Conservation (phyloP, 1,140 invertebrate genomes). For the Eubasilissa regina region DNA sequence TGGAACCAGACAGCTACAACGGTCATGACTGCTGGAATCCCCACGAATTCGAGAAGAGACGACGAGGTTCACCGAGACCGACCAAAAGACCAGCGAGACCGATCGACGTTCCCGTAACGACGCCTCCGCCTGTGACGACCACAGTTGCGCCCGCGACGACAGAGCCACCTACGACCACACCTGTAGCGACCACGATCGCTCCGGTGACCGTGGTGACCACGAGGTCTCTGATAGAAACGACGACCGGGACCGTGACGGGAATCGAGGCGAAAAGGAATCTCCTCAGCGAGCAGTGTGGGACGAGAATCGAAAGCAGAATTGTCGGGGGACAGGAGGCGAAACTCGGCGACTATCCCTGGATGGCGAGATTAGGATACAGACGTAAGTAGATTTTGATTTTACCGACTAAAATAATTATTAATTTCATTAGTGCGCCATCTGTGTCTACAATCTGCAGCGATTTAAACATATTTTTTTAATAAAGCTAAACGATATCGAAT, state of each 20-base stretch:
- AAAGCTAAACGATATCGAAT: no score
- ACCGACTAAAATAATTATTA: neutral
- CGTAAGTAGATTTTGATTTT: conserved; percentile 43
- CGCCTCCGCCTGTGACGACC: conserved; percentile 12
- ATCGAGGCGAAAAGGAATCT: conserved; percentile 43
- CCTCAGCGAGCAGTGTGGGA: conserved; percentile 65
- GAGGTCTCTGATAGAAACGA: conserved; percentile 21
- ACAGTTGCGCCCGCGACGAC: conserved; percentile 7
- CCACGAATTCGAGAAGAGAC: conserved; percentile 1
- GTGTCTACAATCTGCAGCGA: no score
- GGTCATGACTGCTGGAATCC: conserved; percentile 29
- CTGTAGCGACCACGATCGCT: neutral
- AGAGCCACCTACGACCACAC: neutral
- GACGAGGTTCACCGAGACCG: neutral
- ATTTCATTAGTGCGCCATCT: no score
- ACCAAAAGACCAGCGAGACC: neutral
- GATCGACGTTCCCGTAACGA: neutral
- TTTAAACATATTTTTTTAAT: no score
- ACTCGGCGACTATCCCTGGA: conserved; percentile 70
- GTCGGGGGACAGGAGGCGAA: conserved; percentile 65
- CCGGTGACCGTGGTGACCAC: neutral
- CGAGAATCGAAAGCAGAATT: conserved; percentile 66
- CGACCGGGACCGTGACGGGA: neutral
- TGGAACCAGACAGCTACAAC: conserved; percentile 6
- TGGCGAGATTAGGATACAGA: conserved; percentile 73